Conservation (phyloP, 2,113 vertebrate species). For the Speoplatyrhinus poulsoni region DNA sequence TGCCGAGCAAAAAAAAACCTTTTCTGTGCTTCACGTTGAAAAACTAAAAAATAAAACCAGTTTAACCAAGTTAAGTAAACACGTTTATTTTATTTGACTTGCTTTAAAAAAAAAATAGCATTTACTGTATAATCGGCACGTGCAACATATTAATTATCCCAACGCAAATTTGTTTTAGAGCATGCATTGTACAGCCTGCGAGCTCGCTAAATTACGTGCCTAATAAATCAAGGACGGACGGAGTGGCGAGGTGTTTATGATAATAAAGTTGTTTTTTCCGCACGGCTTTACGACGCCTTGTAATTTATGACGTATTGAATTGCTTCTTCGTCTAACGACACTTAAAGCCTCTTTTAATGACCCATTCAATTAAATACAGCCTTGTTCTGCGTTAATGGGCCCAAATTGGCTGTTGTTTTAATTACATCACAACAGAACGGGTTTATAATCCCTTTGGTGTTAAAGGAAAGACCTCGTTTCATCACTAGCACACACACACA, state of each 20-base stretch:
- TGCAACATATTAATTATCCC: neutral
- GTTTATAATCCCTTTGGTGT: constrained; percentile 67
- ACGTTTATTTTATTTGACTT: neutral
- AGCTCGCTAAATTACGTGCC: too few relatives aligned
- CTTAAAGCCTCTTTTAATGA: constrained; percentile 42
- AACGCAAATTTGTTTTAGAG: too few relatives aligned
- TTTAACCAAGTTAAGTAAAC: too few relatives aligned
- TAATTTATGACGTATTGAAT: constrained; percentile 65
- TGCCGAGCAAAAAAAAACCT: too few relatives aligned
- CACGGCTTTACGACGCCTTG: constrained; percentile 16
- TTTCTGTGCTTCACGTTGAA: too few relatives aligned
- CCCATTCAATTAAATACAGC: constrained; percentile 52
- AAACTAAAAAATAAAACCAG: too few relatives aligned
- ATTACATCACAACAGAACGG: constrained; percentile 64
- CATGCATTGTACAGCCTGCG: too few relatives aligned
- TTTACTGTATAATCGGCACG: constrained; percentile 8
- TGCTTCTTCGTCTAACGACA: constrained; percentile 57
- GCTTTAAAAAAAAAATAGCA: neutral
- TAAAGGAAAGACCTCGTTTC: constrained; percentile 43
- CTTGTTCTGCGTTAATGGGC: constrained; percentile 43
- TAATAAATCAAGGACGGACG: too few relatives aligned
- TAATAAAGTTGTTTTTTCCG: constrained; percentile 23
- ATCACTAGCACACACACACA: constrained; percentile 8
- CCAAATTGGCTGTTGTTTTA: constrained; percentile 62
- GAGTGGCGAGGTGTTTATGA: neutral